A percentile compares a stretch with the other conserved stretches of the same genome.
Evolutionary conservation across 2,113 vertebrate genomes (phyloP).

Genomic region (Ptyas mucosa): DNA sequence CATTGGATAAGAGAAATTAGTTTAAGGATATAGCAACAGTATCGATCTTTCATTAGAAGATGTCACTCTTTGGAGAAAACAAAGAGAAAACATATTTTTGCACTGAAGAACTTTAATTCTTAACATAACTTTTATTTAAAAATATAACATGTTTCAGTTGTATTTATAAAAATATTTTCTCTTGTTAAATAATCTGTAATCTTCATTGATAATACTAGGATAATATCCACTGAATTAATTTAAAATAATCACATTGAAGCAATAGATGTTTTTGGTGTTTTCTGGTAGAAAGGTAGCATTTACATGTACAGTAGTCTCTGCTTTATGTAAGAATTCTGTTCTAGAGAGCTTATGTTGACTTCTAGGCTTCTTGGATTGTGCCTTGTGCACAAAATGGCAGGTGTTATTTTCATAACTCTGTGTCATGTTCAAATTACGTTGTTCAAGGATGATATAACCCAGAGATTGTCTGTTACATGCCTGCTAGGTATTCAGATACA

Average conservation of each 20-base stretch:
- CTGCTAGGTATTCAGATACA: not conserved
- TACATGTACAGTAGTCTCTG: not conserved
- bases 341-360: not conserved
- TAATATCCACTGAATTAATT: not conserved
- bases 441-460: not conserved
- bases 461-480: not conserved
- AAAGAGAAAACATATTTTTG: not conserved
- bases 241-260: not conserved
- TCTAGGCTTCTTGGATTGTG: not conserved
- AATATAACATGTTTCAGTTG: not conserved
- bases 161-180: not conserved
- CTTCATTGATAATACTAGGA: not conserved
- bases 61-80: not conserved
- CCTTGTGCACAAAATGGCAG: not conserved
- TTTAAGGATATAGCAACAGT: not conserved
- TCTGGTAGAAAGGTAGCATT: not conserved
- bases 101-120: not conserved
- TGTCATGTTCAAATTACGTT: not conserved
- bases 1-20: not conserved
- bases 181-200: not conserved
- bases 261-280: not conserved
- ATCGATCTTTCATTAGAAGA: not conserved
- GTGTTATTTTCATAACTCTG: not conserved
- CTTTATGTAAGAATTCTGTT: not conserved
- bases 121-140: not conserved